phyloP scores from a whole-genome alignment of 1,140 invertebrate species.

The Drosophila repleta region DNA sequence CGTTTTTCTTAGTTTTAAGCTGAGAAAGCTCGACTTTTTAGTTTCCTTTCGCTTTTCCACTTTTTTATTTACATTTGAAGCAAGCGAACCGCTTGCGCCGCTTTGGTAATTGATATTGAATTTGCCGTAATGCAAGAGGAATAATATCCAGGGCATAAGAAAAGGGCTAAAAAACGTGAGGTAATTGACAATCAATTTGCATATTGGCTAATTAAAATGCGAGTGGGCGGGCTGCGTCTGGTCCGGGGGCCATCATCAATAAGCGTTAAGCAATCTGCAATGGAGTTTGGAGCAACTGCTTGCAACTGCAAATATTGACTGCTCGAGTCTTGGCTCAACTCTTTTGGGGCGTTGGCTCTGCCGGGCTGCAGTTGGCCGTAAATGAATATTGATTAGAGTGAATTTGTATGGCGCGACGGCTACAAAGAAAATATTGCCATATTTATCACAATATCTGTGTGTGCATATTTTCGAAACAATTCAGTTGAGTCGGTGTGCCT shows the following conservation, averaged over 20 bases:
- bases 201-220: constrained; percentile 42
- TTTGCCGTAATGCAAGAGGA: neutral
- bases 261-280: constrained; percentile 29
- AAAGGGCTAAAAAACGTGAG: neutral
- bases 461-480: constrained; percentile 13
- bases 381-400: constrained; percentile 75
- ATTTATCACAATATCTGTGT: constrained; percentile 39
- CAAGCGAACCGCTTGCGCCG: neutral
- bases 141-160: neutral
- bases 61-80: neutral
- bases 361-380: constrained; percentile 49
- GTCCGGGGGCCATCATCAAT: constrained; percentile 24
- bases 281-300: constrained; percentile 9
- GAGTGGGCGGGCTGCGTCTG: neutral
- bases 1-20: neutral
- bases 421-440: constrained; percentile 57
- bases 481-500: neutral
- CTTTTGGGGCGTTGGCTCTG: constrained; percentile 7
- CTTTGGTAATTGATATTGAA: constrained; percentile 14
- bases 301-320: constrained; percentile 20
- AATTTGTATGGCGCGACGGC: constrained; percentile 17
- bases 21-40: neutral
- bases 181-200: constrained; percentile 22
- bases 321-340: constrained; percentile 5
- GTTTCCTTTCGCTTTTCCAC: neutral